Conservation (phyloP, 2,797 vertebrate genomes). For the Tokudaia tokunoshimensis region DNA sequence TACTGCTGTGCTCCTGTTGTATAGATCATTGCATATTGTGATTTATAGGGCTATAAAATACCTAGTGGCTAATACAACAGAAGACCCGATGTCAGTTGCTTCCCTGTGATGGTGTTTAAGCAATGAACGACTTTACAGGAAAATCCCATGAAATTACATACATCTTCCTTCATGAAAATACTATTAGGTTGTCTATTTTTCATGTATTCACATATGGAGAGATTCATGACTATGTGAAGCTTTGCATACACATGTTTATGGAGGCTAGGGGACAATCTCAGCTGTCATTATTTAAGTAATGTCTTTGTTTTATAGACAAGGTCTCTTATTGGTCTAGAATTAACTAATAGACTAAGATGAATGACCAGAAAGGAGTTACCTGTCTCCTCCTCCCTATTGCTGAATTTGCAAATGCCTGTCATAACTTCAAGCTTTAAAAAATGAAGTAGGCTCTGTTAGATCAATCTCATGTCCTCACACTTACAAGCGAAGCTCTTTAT, state of each 20-base stretch:
- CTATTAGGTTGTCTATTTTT: neutral
- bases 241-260: neutral
- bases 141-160: constrained; percentile 38
- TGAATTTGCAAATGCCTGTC: no score
- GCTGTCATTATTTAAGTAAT: neutral
- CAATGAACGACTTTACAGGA: neutral
- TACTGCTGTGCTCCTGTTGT: neutral
- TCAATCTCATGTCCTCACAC: neutral
- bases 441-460: neutral
- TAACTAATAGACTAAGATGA: neutral
- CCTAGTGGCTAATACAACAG: neutral
- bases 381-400: neutral
- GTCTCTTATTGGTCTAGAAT: neutral
- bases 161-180: neutral
- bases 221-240: no score
- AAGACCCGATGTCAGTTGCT: neutral
- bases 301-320: neutral
- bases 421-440: neutral
- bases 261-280: neutral
- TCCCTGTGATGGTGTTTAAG: constrained; percentile 10
- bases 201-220: neutral
- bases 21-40: constrained; percentile 50
- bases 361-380: neutral
- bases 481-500: neutral
- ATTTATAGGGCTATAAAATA: constrained; percentile 21